Conservation (phyloP, 1,140 invertebrate genomes). For the Magallana ariakensis region DNA sequence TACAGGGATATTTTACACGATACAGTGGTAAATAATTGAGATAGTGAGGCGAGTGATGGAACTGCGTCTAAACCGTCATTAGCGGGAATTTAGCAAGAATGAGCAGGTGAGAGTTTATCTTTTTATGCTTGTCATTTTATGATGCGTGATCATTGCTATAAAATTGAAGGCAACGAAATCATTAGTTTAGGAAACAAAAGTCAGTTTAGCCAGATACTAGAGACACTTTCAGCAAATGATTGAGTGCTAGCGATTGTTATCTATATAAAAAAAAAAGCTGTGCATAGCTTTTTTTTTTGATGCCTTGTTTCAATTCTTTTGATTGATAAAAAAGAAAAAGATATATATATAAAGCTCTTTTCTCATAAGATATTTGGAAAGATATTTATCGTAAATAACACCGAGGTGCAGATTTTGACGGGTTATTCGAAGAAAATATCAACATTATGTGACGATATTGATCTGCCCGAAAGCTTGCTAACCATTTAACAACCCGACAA, state of each 20-base stretch:
- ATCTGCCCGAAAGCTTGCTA: constrained; percentile 23
- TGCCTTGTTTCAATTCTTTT: too few species aligned
- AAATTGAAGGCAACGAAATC: not conserved
- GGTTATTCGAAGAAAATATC: constrained; percentile 23
- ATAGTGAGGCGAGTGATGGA: not conserved
- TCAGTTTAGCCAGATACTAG: not conserved
- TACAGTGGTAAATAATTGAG: not conserved
- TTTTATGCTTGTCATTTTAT: constrained; percentile 1
- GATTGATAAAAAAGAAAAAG: too few species aligned
- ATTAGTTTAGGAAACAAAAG: not conserved
- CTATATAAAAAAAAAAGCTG: too few species aligned
- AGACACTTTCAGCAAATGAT: too few species aligned
- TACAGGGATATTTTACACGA: constrained; percentile 1
- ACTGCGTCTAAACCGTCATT: not conserved
- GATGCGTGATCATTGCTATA: constrained; percentile 13
- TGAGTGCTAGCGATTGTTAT: too few species aligned
- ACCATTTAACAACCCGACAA: constrained; percentile 4
- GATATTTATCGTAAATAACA: not conserved
- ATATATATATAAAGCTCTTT: too few species aligned
- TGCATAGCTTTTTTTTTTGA: too few species aligned
- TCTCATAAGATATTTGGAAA: too few species aligned
- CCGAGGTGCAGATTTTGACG: constrained; percentile 5
- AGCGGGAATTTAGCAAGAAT: constrained; percentile 9
- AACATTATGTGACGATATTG: constrained; percentile 9
- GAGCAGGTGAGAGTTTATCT: constrained; percentile 24